Evolutionary conservation across 2,113 vertebrate species (phyloP).

Genomic region (Vimba vimba): DNA sequence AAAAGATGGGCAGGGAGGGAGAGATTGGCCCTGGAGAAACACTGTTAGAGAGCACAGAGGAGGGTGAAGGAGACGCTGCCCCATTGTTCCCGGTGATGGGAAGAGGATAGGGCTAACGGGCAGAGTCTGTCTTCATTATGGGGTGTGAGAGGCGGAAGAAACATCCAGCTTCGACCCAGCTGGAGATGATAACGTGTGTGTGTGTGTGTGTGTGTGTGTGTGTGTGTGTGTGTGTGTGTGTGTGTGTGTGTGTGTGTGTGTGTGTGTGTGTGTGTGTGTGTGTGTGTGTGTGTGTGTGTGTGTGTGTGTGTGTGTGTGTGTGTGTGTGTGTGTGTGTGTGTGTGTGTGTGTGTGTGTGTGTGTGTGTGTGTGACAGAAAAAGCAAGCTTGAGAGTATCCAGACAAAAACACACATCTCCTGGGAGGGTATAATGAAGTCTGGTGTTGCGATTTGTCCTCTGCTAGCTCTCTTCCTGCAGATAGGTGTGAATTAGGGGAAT

Average conservation of each 20-base stretch:
- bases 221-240: slow-evolving; percentile 3
- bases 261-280: not conserved
- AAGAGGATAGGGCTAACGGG: slow-evolving; percentile 40
- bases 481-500: slow-evolving; percentile 52
- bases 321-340: not conserved
- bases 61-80: slow-evolving; percentile 44
- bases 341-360: slow-evolving; percentile 6
- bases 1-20: not conserved
- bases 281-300: not conserved
- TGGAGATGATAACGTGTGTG: slow-evolving; percentile 7
- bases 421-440: slow-evolving; percentile 40
- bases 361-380: not conserved
- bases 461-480: slow-evolving; percentile 28
- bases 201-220: not conserved
- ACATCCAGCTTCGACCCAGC: slow-evolving; percentile 35
- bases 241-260: not conserved
- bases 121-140: slow-evolving; percentile 52
- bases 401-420: slow-evolving; percentile 39
- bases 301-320: not conserved
- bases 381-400: not conserved
- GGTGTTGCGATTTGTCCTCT: slow-evolving; percentile 42
- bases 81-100: slow-evolving; percentile 37
- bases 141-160: slow-evolving; percentile 38
- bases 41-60: slow-evolving; percentile 35
- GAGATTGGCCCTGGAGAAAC: slow-evolving; percentile 41